Base-by-base conservation (phyloP, 2,797 vertebrate species). In the Xenentodon cancila region DNA sequence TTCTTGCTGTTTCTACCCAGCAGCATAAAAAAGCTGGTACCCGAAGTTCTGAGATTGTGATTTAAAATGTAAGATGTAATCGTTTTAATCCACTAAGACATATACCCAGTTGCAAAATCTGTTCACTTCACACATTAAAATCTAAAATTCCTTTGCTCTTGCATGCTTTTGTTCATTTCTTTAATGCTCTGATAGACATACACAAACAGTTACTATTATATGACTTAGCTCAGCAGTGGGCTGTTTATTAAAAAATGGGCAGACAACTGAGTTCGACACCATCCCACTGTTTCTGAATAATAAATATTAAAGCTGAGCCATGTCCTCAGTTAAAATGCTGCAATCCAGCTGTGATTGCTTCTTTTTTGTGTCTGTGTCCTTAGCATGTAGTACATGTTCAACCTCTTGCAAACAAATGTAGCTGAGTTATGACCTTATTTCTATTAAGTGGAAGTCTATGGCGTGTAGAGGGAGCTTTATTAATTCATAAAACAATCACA, bases 271-370 rank as follows among this genome's bases (percentile, higher is more conserved):
- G 90, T 77, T 84, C 63, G 40, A 87, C 87, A 89, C 75, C 84
- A 76, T 83, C 85, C 86, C 62, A 81, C 87, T 86, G 86, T 80
- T 83, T 80, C 65, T 79, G 79, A 85, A 90, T 85, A 89, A 89
- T 87, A 87, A 88, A 74, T 75, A 89, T 84, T 80, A 87, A 83
- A 81, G 80, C 55, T 72, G 57, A 67, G 64, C 63, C 63, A 62
- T 74, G 71, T 76, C 59, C 64, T 63, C 64, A 18, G 42, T 68
- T 60, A 75, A 65, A 85, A 74, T 54, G 65, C 66, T 65, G 51
- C 68, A 71, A 54, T 67, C 53, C 47, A 76, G 58, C 53, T 22
- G 8, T 30, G 48, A 62, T 59, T 11, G 40, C 32, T 52, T 51
- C 16, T 46, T 8, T 68, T 20, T 40, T 63, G 53, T 59, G 53